Conservation (phyloP, 2,113 vertebrate species). For the Actenoides hombroni region DNA sequence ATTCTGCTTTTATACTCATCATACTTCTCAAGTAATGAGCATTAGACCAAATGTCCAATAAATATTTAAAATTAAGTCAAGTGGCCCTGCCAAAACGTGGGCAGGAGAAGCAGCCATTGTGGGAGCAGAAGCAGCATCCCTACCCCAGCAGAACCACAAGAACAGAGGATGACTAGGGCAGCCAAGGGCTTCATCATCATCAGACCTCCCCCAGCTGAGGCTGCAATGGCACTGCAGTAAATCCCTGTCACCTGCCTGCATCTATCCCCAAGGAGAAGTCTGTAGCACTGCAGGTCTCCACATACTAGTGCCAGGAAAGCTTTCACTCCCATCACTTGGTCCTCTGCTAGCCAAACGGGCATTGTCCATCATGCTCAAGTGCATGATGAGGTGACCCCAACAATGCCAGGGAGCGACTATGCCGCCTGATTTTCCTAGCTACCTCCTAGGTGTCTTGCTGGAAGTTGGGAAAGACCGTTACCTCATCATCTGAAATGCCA, state of each 20-base stretch:
- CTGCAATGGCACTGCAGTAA: not conserved
- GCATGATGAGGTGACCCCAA: not conserved
- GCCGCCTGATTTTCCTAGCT: not conserved
- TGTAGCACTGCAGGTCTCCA: not conserved
- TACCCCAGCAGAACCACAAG: fast-evolving
- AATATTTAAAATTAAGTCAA: not conserved
- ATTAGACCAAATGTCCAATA: not conserved
- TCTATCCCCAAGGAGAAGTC: not conserved
- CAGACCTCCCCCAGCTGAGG: not conserved
- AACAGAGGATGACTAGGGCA: not conserved
- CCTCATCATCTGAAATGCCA: not conserved
- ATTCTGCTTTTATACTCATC: not conserved
- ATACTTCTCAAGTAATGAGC: not conserved
- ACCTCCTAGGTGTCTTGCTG: not conserved
- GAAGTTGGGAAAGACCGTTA: not conserved
- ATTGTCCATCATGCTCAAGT: fast-evolving
- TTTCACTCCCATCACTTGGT: not conserved
- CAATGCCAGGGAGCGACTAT: not conserved
- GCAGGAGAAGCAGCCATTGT: not conserved
- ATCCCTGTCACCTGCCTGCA: not conserved
- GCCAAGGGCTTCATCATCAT: not conserved
- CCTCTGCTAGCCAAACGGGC: not conserved
- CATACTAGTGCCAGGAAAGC: not conserved
- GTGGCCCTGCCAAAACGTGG: not conserved
- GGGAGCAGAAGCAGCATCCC: not conserved